Evolutionary conservation across 2,888 invertebrate genomes (phyloP).

Genomic region (Acanthoscelides obtectus): DNA sequence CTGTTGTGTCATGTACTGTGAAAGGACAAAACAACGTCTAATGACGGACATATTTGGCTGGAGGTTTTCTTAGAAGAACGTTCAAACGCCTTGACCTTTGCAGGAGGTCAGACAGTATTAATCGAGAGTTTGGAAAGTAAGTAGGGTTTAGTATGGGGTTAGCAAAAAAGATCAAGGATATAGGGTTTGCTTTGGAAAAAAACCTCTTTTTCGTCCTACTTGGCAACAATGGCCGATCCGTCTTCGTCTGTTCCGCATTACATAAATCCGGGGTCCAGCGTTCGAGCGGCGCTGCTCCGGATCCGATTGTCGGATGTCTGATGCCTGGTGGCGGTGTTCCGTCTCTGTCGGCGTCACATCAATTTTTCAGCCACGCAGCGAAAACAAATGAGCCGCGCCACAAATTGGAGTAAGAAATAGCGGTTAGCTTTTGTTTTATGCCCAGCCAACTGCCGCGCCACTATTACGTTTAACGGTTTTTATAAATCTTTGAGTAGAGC

Average conservation of each 20-base stretch:
- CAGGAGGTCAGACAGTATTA: too few species aligned
- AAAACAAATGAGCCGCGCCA: constrained; percentile 49
- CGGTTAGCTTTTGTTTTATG: constrained; percentile 50
- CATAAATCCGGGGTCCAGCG: constrained; percentile 8
- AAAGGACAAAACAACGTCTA: too few species aligned
- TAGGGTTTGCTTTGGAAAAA: too few species aligned
- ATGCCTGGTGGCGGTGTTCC: constrained; percentile 38
- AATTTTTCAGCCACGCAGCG: constrained; percentile 49
- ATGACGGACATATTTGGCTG: too few species aligned
- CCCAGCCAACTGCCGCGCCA: constrained; percentile 46
- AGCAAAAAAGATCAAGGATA: too few species aligned
- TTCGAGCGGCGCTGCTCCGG: background rate
- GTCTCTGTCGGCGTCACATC: constrained; percentile 50
- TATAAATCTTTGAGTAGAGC: constrained; percentile 38
- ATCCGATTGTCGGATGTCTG: constrained; percentile 37
- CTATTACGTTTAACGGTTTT: constrained; percentile 46
- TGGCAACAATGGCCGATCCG: constrained; percentile 17
- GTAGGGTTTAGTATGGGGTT: too few species aligned
- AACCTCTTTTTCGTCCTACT: too few species aligned
- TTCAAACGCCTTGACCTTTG: too few species aligned
- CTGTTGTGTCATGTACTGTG: too few species aligned
- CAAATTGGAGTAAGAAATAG: constrained; percentile 51
- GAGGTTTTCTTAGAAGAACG: too few species aligned
- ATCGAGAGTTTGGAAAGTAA: too few species aligned
- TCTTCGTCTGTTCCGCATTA: constrained; percentile 31